These are phyloP conservation scores for Drosophila rhopaloa DNA, from an alignment of 1,140 invertebrate genomes.

Conservation along the genomic window DNA sequence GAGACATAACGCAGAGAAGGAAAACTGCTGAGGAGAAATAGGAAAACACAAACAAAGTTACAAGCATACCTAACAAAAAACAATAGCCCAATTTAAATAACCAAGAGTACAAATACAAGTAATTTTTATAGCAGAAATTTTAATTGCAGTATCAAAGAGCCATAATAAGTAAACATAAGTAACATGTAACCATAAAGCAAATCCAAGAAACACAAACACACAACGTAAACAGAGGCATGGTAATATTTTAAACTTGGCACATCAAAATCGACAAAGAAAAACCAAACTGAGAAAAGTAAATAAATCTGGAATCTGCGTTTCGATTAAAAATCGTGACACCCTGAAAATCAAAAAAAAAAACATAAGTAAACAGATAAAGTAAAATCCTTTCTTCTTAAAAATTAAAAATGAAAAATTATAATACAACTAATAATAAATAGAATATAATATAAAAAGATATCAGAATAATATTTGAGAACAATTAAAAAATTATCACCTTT, in stretches of 20 bases:
- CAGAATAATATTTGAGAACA: conserved; percentile 34
- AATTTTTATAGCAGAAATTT: conserved; percentile 84
- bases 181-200: conserved; percentile 46
- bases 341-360: conserved; percentile 26
- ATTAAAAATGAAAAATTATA: conserved; percentile 40
- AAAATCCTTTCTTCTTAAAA: conserved; percentile 82
- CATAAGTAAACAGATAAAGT: conserved; percentile 19
- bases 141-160: conserved; percentile 81
- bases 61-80: conserved; percentile 81
- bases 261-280: conserved; percentile 35
- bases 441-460: conserved; percentile 12
- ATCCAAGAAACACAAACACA: conserved; percentile 32
- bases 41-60: conserved; percentile 60
- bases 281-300: conserved; percentile 46
- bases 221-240: conserved; percentile 54
- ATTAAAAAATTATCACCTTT: conserved; percentile 40
- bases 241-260: conserved; percentile 33
- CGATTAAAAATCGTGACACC: conserved; percentile 42
- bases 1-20: conserved; percentile 13
- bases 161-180: conserved; percentile 61
- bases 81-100: conserved; percentile 85
- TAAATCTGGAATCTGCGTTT: conserved; percentile 52
- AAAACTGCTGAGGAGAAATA: conserved; percentile 36
- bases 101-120: conserved; percentile 85
- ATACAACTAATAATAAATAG: conserved; percentile 20